Evolutionary conservation across 2,797 vertebrate species (phyloP), one percentile per base, ranked within the genome.

Genomic region (Melanotaenia maccullochi): DNA sequence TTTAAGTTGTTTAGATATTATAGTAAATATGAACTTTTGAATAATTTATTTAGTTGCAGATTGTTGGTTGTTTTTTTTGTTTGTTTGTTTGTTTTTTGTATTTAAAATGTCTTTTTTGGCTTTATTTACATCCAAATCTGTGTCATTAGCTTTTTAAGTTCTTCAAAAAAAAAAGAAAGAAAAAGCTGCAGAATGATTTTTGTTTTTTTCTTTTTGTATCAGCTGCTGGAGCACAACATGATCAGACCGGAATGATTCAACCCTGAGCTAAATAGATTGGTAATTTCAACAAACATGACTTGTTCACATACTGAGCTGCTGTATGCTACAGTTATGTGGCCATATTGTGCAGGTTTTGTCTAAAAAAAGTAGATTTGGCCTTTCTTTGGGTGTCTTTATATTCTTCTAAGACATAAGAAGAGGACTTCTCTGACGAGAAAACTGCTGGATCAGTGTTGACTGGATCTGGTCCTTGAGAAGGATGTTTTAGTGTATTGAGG

Each of bases 1-100:
- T 93, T 93, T 87, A 90, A 73, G 91, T 92, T 87, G 57, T 82
- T 82, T 79, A 84, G 82, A 73, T 92, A 90, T 93, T 89, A 91
- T 88, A 85, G 72, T 68, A 56, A 60, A 74, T 52, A 59, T 62
- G 49, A n/a, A 68, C 25, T 18, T 80, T 74, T 77, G 55, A 66
- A 42, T 2, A 32, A 30, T 56, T 30, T 30, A 16, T 55, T 28
- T 55, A 6, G 25, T 30, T 56, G 25, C 18, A 30, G n/a, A 12
- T 30, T 30, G 30, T 30, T 52, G 47, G 22, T 76, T 24, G 63
- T 83, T 76, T 71, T 60, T 68, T 40, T 40, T 13, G 38, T 40
- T 35, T 35, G 4, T 40, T 40, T 40, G 14, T 77, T n/a, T 65
- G 28, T 61, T 77, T 78, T 67, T 38, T 65, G 61, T 71, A 5